Evolutionary conservation across 1,140 invertebrate species (phyloP).

Genomic region (Drosophila punjabiensis): DNA sequence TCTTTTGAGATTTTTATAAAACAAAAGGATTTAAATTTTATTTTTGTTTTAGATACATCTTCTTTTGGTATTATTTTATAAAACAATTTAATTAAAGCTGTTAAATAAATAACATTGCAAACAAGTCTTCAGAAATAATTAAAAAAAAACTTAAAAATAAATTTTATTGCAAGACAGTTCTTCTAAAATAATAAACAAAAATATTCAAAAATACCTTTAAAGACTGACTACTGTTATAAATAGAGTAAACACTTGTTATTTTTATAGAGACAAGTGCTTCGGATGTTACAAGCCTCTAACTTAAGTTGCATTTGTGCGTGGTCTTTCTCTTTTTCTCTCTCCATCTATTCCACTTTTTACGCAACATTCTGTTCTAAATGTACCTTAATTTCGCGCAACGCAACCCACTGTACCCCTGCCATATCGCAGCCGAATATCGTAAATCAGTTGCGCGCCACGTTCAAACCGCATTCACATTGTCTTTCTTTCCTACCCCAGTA

Average conservation of each 20-base stretch:
- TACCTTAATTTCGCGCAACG: background rate
- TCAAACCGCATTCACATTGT: slow-evolving; percentile 46
- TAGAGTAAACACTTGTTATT: background rate
- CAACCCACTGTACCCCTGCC: slow-evolving; percentile 28
- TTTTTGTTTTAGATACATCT: too few relatives aligned
- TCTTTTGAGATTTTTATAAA: too few relatives aligned
- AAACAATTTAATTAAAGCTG: too few relatives aligned
- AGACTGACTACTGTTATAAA: background rate
- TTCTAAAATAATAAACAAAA: too few relatives aligned
- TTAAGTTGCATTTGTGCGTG: background rate
- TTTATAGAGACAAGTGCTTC: too few relatives aligned
- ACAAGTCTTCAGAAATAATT: too few relatives aligned
- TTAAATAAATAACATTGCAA: too few relatives aligned
- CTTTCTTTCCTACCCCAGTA: slow-evolving; percentile 15
- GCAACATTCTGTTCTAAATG: background rate
- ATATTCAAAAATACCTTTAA: background rate
- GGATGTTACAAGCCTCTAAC: too few relatives aligned
- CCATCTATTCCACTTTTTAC: background rate
- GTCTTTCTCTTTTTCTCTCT: background rate
- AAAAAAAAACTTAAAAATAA: too few relatives aligned
- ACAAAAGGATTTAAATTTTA: too few relatives aligned
- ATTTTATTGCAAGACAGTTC: too few relatives aligned
- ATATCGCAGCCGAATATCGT: slow-evolving; percentile 61
- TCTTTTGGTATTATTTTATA: too few relatives aligned
- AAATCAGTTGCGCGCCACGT: slow-evolving; percentile 73